Conservation (phyloP, 2,888 invertebrate genomes). For the Acanthococcus lagerstroemiae region DNA sequence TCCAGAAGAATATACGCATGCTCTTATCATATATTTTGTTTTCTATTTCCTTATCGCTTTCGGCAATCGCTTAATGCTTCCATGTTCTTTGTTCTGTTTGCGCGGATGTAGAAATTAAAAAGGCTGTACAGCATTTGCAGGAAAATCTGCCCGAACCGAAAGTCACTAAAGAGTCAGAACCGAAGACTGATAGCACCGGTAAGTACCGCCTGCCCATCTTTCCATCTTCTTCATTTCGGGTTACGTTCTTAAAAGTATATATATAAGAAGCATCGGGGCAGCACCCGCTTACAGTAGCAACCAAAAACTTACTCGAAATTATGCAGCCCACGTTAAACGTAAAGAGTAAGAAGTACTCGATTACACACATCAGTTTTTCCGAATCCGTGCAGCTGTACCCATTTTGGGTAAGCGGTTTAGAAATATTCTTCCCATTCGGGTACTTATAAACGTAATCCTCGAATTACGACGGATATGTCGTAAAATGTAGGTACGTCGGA, state of each 20-base stretch:
- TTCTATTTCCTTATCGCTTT: neutral
- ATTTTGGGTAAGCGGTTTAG: neutral
- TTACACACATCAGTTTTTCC: too few species aligned
- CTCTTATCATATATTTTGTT: neutral
- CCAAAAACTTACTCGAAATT: too few species aligned
- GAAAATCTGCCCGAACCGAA: neutral
- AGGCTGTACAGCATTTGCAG: slow-evolving; percentile 10
- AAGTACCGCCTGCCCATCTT: neutral
- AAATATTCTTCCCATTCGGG: neutral
- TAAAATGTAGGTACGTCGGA: neutral
- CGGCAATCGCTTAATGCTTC: neutral
- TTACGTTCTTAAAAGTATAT: too few species aligned
- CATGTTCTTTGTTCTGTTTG: neutral
- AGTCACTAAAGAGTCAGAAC: neutral
- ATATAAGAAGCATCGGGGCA: too few species aligned
- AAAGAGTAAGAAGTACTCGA: too few species aligned
- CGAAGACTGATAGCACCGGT: too few species aligned
- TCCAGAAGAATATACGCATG: neutral
- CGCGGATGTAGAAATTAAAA: slow-evolving; percentile 14
- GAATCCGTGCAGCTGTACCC: neutral
- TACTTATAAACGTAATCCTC: neutral
- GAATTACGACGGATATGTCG: neutral
- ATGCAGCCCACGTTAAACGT: too few species aligned
- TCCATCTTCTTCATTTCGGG: too few species aligned
- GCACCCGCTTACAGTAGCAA: too few species aligned